Evolutionary conservation across 1,140 invertebrate species (phyloP).

Genomic region (Papilio aristodemus): DNA sequence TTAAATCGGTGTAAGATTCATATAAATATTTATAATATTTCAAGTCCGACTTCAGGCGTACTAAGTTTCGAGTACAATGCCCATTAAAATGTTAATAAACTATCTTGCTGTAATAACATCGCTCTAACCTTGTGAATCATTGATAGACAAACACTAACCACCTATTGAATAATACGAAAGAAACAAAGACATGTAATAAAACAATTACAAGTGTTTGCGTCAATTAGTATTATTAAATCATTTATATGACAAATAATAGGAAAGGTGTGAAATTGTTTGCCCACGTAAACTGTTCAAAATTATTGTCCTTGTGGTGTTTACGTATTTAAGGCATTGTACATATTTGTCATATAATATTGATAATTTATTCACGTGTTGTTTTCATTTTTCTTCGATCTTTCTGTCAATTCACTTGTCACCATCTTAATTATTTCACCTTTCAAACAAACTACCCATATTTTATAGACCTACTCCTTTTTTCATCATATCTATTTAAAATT

Average conservation of each 20-base stretch:
- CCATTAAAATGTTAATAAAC: not conserved
- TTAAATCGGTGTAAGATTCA: too few relatives aligned
- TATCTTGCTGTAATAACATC: not conserved
- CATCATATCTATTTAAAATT: too few relatives aligned
- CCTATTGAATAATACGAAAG: slow-evolving; percentile 32
- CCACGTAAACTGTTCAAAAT: not conserved
- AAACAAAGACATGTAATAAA: slow-evolving; percentile 31
- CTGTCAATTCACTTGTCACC: too few relatives aligned
- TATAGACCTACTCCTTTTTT: too few relatives aligned
- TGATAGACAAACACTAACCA: slow-evolving; percentile 25
- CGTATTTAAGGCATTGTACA: not conserved
- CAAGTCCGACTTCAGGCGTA: too few relatives aligned
- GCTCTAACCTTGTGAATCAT: slow-evolving; percentile 17
- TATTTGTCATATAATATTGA: not conserved
- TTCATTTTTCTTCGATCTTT: too few relatives aligned
- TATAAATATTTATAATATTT: too few relatives aligned
- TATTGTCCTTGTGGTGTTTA: not conserved
- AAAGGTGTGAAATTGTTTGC: not conserved
- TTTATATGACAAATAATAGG: slow-evolving; percentile 28
- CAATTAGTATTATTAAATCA: slow-evolving; percentile 50
- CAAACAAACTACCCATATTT: too few relatives aligned
- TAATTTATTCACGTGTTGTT: not conserved
- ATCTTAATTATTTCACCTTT: too few relatives aligned
- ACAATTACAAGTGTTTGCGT: slow-evolving; percentile 42
- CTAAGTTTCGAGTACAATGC: not conserved